A percentile compares a stretch with the other conserved stretches of the same genome.
Evolutionary conservation across 2,888 invertebrate genomes (phyloP).

Genomic region (Cryptocheilus praepositus): DNA sequence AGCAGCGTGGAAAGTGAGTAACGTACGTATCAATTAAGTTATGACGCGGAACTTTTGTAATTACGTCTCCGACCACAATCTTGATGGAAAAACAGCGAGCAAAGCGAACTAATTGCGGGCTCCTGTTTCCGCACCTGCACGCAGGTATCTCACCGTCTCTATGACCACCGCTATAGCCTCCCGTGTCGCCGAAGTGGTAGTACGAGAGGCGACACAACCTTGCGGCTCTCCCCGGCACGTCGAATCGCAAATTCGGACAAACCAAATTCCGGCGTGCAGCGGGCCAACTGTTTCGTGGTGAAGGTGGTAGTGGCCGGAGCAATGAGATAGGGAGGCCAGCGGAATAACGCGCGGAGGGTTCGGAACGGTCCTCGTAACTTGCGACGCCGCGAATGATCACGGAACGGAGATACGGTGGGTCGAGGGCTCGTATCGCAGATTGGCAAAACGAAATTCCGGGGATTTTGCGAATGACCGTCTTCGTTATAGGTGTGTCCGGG

Average conservation of each 20-base stretch:
- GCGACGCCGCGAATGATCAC: neutral
- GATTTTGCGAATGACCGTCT: no score
- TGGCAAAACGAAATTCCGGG: no score
- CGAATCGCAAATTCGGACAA: constrained; percentile 19
- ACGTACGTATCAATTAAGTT: constrained; percentile 49
- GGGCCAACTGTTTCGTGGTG: neutral
- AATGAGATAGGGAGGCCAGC: neutral
- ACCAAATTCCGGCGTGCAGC: constrained; percentile 13
- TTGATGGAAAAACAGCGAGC: constrained; percentile 6
- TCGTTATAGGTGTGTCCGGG: no score
- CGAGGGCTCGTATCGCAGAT: no score
- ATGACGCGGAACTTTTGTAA: constrained; percentile 53
- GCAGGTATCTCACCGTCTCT: constrained; percentile 7
- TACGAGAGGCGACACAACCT: neutral
- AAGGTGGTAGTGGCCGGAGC: no score
- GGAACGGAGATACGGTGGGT: no score
- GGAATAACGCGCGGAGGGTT: no score
- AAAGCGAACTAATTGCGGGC: constrained; percentile 43
- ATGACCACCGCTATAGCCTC: no score
- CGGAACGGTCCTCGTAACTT: neutral
- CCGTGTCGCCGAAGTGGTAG: neutral
- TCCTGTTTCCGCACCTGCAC: constrained; percentile 43
- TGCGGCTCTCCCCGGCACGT: constrained; percentile 1
- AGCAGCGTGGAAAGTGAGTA: constrained; percentile 9
- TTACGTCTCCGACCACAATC: constrained; percentile 35